A percentile compares a stretch with the other conserved stretches of the same genome.
These are phyloP conservation scores for Falco peregrinus DNA, from an alignment of 2,797 vertebrate genomes.

Conservation along the genomic window DNA sequence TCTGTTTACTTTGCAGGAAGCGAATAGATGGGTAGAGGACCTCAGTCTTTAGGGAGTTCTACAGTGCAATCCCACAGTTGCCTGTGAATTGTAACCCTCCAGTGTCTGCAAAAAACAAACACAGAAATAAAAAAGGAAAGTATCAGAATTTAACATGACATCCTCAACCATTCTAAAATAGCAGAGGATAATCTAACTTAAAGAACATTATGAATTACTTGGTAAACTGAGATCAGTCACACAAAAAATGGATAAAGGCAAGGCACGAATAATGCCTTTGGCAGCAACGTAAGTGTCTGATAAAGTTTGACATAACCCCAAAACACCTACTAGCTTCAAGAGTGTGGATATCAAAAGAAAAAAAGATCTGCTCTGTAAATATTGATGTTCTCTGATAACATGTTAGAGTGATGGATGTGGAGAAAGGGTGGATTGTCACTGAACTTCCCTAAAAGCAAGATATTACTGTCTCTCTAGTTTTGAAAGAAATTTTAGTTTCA, in stretches of 20 bases:
- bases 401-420: not conserved
- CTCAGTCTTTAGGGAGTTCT: not conserved
- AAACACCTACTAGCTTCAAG: conserved; percentile 6
- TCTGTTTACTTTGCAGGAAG: not conserved
- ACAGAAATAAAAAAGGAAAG: not conserved
- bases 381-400: not conserved
- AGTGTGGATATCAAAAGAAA: not conserved
- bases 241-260: not conserved
- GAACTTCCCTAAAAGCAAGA: not conserved
- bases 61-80: not conserved
- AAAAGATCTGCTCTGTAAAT: not conserved
- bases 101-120: not conserved
- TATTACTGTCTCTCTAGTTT: not conserved
- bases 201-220: not conserved
- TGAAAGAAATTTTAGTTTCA: not conserved
- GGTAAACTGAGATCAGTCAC: not conserved
- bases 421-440: not conserved
- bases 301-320: conserved; percentile 5
- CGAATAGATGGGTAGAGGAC: not conserved
- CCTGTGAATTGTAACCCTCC: not conserved
- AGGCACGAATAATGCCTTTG: not conserved
- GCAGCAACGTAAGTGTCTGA: not conserved
- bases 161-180: not conserved
- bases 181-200: not conserved
- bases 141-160: not conserved